Percentiles rank a stretch among this genome's conserved stretches.
Conservation (phyloP, 2,113 vertebrate genomes). For the Oncorhynchus tshawytscha region DNA sequence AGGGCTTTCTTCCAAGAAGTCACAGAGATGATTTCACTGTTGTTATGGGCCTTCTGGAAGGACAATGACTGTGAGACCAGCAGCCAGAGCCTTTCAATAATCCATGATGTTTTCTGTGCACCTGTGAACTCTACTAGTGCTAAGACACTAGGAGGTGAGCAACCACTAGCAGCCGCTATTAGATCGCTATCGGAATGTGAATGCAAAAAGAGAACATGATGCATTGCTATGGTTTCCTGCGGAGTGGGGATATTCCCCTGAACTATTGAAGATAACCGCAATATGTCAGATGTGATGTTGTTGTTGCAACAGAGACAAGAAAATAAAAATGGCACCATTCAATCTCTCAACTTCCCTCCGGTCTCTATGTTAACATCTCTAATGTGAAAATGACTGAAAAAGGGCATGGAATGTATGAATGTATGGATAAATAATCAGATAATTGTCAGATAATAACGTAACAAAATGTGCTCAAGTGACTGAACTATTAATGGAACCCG, state of each 20-base stretch:
- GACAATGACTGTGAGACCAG: slow-evolving; percentile 18
- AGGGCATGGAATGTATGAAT: too few relatives aligned
- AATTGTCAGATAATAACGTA: too few relatives aligned
- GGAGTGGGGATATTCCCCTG: neutral
- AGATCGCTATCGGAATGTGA: neutral
- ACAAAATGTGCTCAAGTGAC: too few relatives aligned
- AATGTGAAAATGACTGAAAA: too few relatives aligned
- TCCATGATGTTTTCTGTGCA: slow-evolving; percentile 29
- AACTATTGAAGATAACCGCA: neutral
- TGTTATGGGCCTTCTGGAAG: slow-evolving; percentile 10
- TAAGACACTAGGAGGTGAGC: neutral
- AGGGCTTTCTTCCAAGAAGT: neutral
- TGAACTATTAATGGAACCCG: too few relatives aligned
- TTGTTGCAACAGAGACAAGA: too few relatives aligned
- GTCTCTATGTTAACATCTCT: too few relatives aligned
- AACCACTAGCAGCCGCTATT: neutral
- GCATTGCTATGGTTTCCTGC: neutral
- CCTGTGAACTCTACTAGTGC: slow-evolving; percentile 10
- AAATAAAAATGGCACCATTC: too few relatives aligned
- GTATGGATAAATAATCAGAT: too few relatives aligned
- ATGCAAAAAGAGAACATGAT: neutral
- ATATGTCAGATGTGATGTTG: neutral
- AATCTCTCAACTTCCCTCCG: too few relatives aligned
- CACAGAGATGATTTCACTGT: neutral
- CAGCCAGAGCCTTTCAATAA: slow-evolving; percentile 9